Base-by-base conservation (phyloP, 2,888 invertebrate genomes). In the Piscicola geometra region DNA sequence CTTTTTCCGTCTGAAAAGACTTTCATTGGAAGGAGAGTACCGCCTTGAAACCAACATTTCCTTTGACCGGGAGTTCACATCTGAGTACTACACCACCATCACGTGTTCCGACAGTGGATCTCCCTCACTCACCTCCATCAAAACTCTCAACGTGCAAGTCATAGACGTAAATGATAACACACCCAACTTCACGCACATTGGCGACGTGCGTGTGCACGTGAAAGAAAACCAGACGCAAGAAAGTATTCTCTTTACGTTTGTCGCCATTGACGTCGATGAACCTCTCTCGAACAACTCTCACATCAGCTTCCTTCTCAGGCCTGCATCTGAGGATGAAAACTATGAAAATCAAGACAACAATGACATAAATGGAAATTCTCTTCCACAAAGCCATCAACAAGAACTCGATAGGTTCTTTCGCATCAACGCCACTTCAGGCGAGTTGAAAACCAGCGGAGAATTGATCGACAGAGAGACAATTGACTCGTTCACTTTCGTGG, bases 111-210 rank as follows among this genome's bases (percentile, higher is more conserved):
- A 70, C 70, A 1, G 41, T 35, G 70, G 70, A 25, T 25, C 15
- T 36, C 41, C 36, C 3, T 21, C 47, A 28, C 28, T 70, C 3
- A 9, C 47, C 25, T 41, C 70, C 35, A 35, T 25, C 70, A 70
- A 47, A n/a, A 78, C 32, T 79, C 74, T 83, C 0, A 79, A 76
- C 18, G 78, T 84, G 3, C 77, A 78, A 67, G 80, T 84, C 2
- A 75, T 79, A 21, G 84, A 83, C 68, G 78, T 80, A 25, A 84
- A 84, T 68, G 83, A 83, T 73, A 81, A 84, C 68, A 71, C 77
- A 0, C 83, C 83, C 0, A 76, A 78, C 15, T 81, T 83, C 71
- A 64, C 50, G 12, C 50, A 47, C 21, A 9, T 15, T 15, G 21
- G 21, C 50, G 50, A 47, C 21, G 21, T 47, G 21, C 12, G 21